Evolutionary conservation across 2,797 vertebrate genomes (phyloP), one percentile per base, ranked within the genome.

Genomic region (Botia almorhae): DNA sequence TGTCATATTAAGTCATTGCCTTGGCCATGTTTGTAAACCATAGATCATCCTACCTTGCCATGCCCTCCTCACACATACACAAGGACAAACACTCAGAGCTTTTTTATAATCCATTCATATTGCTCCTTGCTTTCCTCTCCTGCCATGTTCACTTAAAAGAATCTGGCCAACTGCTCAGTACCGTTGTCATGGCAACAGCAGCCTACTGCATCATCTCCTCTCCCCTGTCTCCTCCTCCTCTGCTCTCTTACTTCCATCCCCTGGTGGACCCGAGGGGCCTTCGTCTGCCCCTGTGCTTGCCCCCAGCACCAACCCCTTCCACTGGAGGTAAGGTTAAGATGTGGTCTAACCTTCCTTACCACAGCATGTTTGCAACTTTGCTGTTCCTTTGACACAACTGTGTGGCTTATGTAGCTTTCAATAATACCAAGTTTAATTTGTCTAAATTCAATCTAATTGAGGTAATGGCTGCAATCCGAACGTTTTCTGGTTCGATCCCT

Each of bases 121-220:
- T 84, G 83, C 64, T 58, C 33, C 84, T 81, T 69, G 60, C 68
- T 78, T 76, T 69, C 61, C 51, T 81, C 39, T 77, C 77, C 76
- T 71, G 63, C 76, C 13, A 29, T 56, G 55, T 73, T 81, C 76
- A 82, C 74, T 82, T 84, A 80, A 89, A 87, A 98, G 97, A 97
- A 96, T 98, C 93, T 97, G 96, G 93, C 94, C 95, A 85, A 88
- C 96, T 84, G 92, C 95, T 89, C 94, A 92, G 91, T 92, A 93
- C 89, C 94, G 94, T 93, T 96, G 95, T 93, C 96, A 97, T 91
- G 95, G 96, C 94, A 96, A 93, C 88, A 96, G 96, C 89, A 97
- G 91, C 72, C 92, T 94, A 89, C 96, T 95, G 87, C 96, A 95
- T 90, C 95, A 94, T 90, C 89, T 92, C 90, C 94, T 96, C 84